These are phyloP conservation scores for Drosophila sordidapex DNA, from an alignment of 2,888 invertebrate species.

Conservation along the genomic window DNA sequence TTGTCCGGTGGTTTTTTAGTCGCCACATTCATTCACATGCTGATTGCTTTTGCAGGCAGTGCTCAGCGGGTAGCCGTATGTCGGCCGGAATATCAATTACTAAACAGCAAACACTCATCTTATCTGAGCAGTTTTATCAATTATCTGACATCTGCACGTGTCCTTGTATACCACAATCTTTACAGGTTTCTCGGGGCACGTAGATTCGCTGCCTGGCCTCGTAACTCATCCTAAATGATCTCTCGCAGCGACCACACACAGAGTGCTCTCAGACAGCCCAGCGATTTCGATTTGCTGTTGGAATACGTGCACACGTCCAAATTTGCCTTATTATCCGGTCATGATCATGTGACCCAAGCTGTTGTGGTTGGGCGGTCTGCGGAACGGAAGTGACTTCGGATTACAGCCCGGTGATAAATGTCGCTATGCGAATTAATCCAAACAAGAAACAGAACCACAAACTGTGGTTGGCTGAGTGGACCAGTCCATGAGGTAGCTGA, in stretches of 20 bases:
- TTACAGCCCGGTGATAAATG: constrained; percentile 31
- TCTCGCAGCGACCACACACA: constrained; percentile 43
- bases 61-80: constrained; percentile 62
- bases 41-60: constrained; percentile 49
- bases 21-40: constrained; percentile 28
- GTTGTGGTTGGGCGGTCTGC: constrained; percentile 36
- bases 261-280: constrained; percentile 12
- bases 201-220: constrained; percentile 55
- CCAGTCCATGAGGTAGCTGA: constrained; percentile 12
- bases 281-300: constrained; percentile 8
- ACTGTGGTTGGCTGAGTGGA: not conserved
- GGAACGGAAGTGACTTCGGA: constrained; percentile 56
- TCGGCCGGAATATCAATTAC: constrained; percentile 76
- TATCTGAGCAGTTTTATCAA: constrained; percentile 67
- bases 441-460: constrained; percentile 1
- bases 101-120: constrained; percentile 41
- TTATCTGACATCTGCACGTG: constrained; percentile 69
- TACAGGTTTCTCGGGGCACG: constrained; percentile 47
- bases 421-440: constrained; percentile 55
- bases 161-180: constrained; percentile 43
- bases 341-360: constrained; percentile 35
- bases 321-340: constrained; percentile 67
- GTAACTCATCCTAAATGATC: constrained; percentile 75
- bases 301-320: constrained; percentile 67
- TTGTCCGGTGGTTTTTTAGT: constrained; percentile 69